Conservation (phyloP, 2,113 vertebrate species). For the Tonatia bakeri region DNA sequence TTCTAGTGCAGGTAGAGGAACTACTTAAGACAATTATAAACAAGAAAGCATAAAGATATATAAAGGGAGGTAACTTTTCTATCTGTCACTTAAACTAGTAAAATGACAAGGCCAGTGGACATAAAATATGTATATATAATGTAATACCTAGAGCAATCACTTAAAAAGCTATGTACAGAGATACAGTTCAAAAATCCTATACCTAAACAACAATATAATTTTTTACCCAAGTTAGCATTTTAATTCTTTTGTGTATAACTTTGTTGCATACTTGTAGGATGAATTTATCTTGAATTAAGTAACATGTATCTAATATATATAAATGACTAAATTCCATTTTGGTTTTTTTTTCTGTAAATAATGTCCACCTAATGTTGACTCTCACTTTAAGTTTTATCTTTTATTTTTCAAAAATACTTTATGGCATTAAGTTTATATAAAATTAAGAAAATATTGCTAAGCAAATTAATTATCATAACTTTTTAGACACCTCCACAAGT, state of each 20-base stretch:
- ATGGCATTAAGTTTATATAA: neutral
- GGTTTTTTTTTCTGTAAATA: neutral
- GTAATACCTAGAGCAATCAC: neutral
- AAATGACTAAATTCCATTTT: neutral
- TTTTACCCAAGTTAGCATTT: constrained; percentile 41
- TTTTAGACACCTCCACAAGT: too few relatives aligned
- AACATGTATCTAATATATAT: neutral
- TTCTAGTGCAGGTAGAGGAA: neutral
- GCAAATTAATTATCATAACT: neutral
- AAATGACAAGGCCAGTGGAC: neutral
- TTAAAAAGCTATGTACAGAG: neutral
- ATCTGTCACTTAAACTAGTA: neutral
- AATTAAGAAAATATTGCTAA: neutral
- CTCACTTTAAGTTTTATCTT: constrained; percentile 19
- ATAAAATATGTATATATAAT: neutral
- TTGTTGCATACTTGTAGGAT: constrained; percentile 60
- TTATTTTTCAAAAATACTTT: neutral
- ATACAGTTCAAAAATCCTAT: neutral
- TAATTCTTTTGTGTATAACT: neutral
- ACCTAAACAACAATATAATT: neutral
- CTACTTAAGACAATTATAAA: neutral
- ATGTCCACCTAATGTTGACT: neutral
- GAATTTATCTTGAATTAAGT: constrained; percentile 47
- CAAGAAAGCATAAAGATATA: neutral
- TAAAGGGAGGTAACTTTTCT: neutral